phyloP scores from a whole-genome alignment of 2,797 vertebrate species.

The Chanos chanos region DNA sequence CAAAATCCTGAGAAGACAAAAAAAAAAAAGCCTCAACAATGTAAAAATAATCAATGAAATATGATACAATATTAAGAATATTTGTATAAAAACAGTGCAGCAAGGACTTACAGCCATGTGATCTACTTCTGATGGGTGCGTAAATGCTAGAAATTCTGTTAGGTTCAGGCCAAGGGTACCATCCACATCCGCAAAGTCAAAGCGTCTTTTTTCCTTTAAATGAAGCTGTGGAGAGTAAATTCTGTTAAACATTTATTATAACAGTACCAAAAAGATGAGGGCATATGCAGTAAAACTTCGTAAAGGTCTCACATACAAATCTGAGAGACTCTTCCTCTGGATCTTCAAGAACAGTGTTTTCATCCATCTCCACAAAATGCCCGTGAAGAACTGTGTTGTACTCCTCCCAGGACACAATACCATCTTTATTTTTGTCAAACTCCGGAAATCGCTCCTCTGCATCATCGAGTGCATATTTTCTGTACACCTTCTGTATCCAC shows the following conservation, averaged over 20 bases:
- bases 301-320: slow-evolving; percentile 75
- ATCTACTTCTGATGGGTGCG: slow-evolving; percentile 92
- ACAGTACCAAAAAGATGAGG: not conserved
- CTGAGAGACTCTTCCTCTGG: slow-evolving; percentile 89
- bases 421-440: slow-evolving; percentile 82
- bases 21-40: not conserved
- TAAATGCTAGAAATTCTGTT: slow-evolving; percentile 90
- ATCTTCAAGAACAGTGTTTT: slow-evolving; percentile 72
- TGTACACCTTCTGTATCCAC: slow-evolving; percentile 94
- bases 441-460: slow-evolving; percentile 83
- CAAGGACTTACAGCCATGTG: slow-evolving; percentile 86
- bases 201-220: slow-evolving; percentile 88
- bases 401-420: slow-evolving; percentile 87
- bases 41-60: not conserved
- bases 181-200: slow-evolving; percentile 85
- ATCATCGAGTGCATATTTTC: slow-evolving; percentile 89
- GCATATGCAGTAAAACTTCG: too few species aligned
- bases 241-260: not conserved
- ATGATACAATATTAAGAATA: not conserved
- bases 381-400: slow-evolving; percentile 86
- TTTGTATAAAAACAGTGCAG: not conserved
- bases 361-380: slow-evolving; percentile 79
- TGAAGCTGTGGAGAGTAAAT: slow-evolving; percentile 76
- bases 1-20: slow-evolving; percentile 72
- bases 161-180: slow-evolving; percentile 73